Conservation (phyloP, 2,113 vertebrate genomes). For the Ptyas mucosa region DNA sequence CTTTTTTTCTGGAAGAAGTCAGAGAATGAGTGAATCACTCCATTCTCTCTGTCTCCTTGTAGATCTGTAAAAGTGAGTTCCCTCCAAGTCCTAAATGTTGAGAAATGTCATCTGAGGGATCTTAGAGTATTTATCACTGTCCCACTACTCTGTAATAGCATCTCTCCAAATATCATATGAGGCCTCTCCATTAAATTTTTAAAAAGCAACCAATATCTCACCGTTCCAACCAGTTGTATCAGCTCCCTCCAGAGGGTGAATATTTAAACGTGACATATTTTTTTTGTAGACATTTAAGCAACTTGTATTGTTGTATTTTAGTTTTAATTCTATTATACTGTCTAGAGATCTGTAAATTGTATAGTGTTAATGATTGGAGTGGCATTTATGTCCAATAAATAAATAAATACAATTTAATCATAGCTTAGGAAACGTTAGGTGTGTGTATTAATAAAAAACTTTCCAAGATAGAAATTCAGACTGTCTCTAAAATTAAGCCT, state of each 20-base stretch:
- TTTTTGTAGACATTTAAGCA: neutral
- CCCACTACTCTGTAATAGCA: neutral
- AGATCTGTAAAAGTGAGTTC: neutral
- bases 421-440: neutral
- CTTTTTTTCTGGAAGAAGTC: neutral
- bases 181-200: neutral
- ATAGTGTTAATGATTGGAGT: neutral
- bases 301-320: neutral
- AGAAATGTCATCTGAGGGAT: neutral
- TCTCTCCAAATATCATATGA: neutral
- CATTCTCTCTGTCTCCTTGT: neutral
- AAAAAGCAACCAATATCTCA: neutral
- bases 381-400: neutral
- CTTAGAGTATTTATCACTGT: neutral
- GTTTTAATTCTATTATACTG: neutral
- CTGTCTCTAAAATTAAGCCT: neutral
- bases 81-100: neutral
- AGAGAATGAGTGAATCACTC: neutral
- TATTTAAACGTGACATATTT: neutral
- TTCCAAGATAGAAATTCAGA: neutral
- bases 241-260: neutral
- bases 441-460: neutral
- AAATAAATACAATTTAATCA: neutral
- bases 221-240: neutral
- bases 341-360: neutral